A percentile compares a stretch with the other conserved stretches of the same genome.
phyloP scores from a whole-genome alignment of 92 coral and sea anemone species.

The Nematostella vectensis region DNA sequence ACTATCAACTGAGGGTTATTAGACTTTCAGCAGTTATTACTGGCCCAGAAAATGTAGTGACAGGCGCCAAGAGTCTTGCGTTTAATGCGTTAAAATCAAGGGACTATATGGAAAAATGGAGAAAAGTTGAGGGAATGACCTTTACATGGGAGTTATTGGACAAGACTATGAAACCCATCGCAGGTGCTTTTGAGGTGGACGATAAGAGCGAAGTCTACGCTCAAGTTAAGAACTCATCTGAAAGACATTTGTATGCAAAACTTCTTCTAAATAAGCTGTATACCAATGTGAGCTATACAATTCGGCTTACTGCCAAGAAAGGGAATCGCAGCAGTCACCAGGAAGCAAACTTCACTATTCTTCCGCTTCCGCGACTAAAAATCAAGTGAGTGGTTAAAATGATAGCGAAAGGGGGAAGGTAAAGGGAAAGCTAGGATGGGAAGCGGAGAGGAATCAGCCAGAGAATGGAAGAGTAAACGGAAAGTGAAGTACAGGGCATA shows the following conservation, averaged over 20 bases:
- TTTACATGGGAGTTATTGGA: slow-evolving; percentile 24
- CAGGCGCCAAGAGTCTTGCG: slow-evolving; percentile 10
- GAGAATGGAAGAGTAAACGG: no score
- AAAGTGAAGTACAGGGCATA: no score
- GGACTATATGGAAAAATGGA: slow-evolving; percentile 8
- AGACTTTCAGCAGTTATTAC: slow-evolving; percentile 12
- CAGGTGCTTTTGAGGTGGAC: no score
- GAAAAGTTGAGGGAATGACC: slow-evolving; percentile 12
- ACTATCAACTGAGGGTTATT: slow-evolving; percentile 7
- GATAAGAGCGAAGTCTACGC: neutral
- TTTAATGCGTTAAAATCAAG: slow-evolving; percentile 28
- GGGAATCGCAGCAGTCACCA: no score
- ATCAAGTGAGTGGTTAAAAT: no score
- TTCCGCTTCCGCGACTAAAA: no score
- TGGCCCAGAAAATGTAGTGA: slow-evolving; percentile 16
- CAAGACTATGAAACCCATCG: no score
- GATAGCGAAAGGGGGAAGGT: no score
- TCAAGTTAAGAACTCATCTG: neutral
- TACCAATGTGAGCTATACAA: neutral
- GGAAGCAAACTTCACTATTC: no score
- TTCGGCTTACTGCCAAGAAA: neutral
- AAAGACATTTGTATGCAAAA: neutral
- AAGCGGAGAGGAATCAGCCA: no score
- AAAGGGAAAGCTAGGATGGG: no score
- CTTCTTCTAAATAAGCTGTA: neutral